Percentiles rank a stretch among this genome's conserved stretches.
These are phyloP conservation scores for Drosophila monieri DNA, from an alignment of 2,888 invertebrate species.

Conservation along the genomic window DNA sequence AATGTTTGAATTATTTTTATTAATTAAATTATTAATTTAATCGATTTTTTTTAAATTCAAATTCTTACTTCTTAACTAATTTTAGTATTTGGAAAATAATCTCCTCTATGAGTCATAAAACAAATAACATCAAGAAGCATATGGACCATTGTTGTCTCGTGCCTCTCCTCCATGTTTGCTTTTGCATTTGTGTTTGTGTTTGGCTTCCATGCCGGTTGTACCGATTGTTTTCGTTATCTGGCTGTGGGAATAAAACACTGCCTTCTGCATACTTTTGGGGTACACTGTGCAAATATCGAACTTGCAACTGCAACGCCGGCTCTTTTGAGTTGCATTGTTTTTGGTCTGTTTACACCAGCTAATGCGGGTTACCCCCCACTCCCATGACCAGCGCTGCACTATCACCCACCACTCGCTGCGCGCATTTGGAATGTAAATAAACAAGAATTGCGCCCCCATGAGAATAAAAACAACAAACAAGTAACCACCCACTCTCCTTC, in stretches of 20 bases:
- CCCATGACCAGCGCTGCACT: slow-evolving; percentile 14
- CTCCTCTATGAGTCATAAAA: slow-evolving; percentile 1
- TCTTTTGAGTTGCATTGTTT: slow-evolving; percentile 33
- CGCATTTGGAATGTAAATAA: slow-evolving; percentile 71
- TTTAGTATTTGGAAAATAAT: background rate
- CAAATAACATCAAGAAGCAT: slow-evolving; percentile 12
- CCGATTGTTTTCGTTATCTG: slow-evolving; percentile 71
- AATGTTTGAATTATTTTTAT: background rate
- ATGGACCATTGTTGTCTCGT: slow-evolving; percentile 28
- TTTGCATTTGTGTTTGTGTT: slow-evolving; percentile 38
- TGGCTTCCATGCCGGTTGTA: slow-evolving; percentile 54
- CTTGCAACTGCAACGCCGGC: slow-evolving; percentile 42
- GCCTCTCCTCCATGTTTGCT: slow-evolving; percentile 14
- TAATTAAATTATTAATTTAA: too few species aligned
- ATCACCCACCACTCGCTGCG: slow-evolving; percentile 33
- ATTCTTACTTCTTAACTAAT: too few species aligned
- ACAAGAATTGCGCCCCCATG: slow-evolving; percentile 63
- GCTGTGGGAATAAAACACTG: slow-evolving; percentile 31
- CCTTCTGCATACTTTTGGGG: slow-evolving; percentile 73
- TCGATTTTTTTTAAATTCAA: background rate
- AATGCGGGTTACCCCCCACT: slow-evolving; percentile 53
- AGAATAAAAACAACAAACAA: slow-evolving; percentile 23
- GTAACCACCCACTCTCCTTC: slow-evolving; percentile 28
- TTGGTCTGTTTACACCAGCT: slow-evolving; percentile 55
- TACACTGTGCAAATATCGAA: slow-evolving; percentile 61